These are phyloP conservation scores for Anabas testudineus DNA, from an alignment of 2,797 vertebrate species.

Conservation along the genomic window DNA sequence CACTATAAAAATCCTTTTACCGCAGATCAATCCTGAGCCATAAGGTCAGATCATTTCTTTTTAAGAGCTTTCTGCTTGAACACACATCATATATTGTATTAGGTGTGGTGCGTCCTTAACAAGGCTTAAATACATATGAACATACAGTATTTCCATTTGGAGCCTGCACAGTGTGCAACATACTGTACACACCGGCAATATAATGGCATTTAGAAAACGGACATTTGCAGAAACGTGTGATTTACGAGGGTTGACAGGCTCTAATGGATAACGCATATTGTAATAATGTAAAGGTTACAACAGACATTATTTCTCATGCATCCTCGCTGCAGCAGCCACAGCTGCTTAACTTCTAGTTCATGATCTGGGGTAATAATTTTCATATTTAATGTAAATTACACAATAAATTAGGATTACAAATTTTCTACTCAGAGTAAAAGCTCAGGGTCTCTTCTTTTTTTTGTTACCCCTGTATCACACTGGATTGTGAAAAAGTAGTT, in stretches of 20 bases:
- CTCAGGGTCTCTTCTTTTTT: not conserved
- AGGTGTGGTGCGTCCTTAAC: slow-evolving; percentile 1
- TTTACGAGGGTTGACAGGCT: slow-evolving; percentile 27
- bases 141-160: not conserved
- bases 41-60: slow-evolving; percentile 61
- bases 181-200: not conserved
- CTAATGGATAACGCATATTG: slow-evolving; percentile 30
- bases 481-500: slow-evolving; percentile 13
- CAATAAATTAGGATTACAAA: slow-evolving; percentile 20
- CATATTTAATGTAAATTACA: slow-evolving; percentile 25
- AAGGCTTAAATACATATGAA: slow-evolving; percentile 20
- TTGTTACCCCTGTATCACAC: not conserved
- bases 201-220: slow-evolving; percentile 15
- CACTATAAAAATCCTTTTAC: slow-evolving; percentile 69
- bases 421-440: slow-evolving; percentile 3
- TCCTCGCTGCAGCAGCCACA: slow-evolving; percentile 9
- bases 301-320: slow-evolving; percentile 21
- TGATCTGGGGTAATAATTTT: slow-evolving; percentile 15
- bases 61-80: slow-evolving; percentile 32
- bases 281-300: slow-evolving; percentile 48
- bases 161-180: not conserved
- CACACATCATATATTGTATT: not conserved
- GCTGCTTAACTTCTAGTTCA: slow-evolving; percentile 22
- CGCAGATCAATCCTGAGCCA: slow-evolving; percentile 65
- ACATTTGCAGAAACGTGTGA: slow-evolving; percentile 3